Conservation (phyloP, 1,140 invertebrate species). For the Scaptodrosophila lebanonensis region DNA sequence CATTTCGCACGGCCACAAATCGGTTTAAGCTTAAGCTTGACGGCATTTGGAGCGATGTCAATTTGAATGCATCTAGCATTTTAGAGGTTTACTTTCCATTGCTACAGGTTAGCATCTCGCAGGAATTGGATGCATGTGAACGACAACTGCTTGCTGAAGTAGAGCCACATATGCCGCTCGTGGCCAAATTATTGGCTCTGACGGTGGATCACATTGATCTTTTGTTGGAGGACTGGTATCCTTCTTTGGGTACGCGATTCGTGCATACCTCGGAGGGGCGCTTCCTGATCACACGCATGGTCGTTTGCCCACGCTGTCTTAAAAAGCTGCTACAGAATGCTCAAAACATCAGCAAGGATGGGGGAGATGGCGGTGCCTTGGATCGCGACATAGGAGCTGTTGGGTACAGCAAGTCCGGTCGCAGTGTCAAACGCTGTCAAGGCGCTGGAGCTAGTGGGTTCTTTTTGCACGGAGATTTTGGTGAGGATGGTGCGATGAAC, state of each 20-base stretch:
- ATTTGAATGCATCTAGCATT: slow-evolving; percentile 88
- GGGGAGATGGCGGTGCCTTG: slow-evolving; percentile 47
- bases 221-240: slow-evolving; percentile 98
- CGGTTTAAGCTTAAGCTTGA: slow-evolving; percentile 88
- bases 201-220: slow-evolving; percentile 98
- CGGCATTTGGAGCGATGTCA: slow-evolving; percentile 89
- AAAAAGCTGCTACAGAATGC: slow-evolving; percentile 51
- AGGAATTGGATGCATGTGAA: slow-evolving; percentile 44
- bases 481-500: slow-evolving; percentile 61
- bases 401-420: slow-evolving; percentile 42
- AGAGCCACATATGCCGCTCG: slow-evolving; percentile 86
- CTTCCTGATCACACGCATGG: slow-evolving; percentile 94
- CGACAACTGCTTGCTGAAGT: slow-evolving; percentile 52
- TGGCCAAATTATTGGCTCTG: slow-evolving; percentile 91
- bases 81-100: slow-evolving; percentile 92
- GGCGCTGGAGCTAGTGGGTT: slow-evolving; percentile 28
- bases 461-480: slow-evolving; percentile 49
- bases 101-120: slow-evolving; percentile 43
- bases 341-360: slow-evolving; percentile 17
- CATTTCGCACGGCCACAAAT: slow-evolving; percentile 74
- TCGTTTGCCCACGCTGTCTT: slow-evolving; percentile 94
- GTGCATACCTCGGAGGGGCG: slow-evolving; percentile 98
- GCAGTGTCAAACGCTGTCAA: slow-evolving; percentile 39
- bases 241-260: slow-evolving; percentile 95
- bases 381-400: slow-evolving; percentile 58